phyloP scores from a whole-genome alignment of 2,888 invertebrate species.

The Cataglyphis altisquamis region DNA sequence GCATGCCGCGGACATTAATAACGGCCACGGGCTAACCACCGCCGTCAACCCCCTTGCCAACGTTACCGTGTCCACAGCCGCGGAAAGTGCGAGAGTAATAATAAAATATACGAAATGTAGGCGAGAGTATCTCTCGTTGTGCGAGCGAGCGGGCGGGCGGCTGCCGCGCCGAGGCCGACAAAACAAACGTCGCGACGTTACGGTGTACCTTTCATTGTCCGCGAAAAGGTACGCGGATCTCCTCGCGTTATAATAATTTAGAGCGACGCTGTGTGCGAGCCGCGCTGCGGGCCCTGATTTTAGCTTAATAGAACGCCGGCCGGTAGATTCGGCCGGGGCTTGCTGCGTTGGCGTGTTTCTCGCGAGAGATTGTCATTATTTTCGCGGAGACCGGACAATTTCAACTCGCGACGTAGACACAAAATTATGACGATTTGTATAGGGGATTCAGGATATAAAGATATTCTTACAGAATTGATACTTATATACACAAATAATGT shows the following conservation, averaged over 20 bases:
- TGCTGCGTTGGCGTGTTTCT: slow-evolving; percentile 9
- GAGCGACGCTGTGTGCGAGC: slow-evolving; percentile 48
- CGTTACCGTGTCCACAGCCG: slow-evolving; percentile 75
- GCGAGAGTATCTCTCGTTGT: slow-evolving; percentile 69
- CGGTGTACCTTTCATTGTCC: slow-evolving; percentile 65
- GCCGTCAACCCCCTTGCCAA: slow-evolving; percentile 74
- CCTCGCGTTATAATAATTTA: slow-evolving; percentile 58
- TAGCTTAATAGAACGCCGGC: slow-evolving; percentile 54
- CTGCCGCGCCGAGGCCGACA: slow-evolving; percentile 65
- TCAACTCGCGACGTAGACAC: not conserved
- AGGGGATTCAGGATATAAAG: not conserved
- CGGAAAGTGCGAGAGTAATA: slow-evolving; percentile 81
- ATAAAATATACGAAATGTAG: slow-evolving; percentile 83
- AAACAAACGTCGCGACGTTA: slow-evolving; percentile 69
- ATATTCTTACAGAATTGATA: not conserved
- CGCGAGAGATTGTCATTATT: slow-evolving; percentile 46
- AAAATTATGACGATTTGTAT: slow-evolving; percentile 26
- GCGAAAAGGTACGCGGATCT: slow-evolving; percentile 63
- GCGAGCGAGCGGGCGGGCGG: slow-evolving; percentile 57
- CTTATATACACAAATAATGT: not conserved
- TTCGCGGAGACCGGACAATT: slow-evolving; percentile 19
- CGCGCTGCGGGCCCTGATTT: slow-evolving; percentile 34
- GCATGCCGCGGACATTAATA: slow-evolving; percentile 83
- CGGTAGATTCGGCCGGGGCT: slow-evolving; percentile 36
- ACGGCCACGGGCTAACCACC: slow-evolving; percentile 81